Evolutionary conservation across 2,888 invertebrate genomes (phyloP), one percentile per base, ranked within the genome.

Genomic region (Drosophila kokeensis): DNA sequence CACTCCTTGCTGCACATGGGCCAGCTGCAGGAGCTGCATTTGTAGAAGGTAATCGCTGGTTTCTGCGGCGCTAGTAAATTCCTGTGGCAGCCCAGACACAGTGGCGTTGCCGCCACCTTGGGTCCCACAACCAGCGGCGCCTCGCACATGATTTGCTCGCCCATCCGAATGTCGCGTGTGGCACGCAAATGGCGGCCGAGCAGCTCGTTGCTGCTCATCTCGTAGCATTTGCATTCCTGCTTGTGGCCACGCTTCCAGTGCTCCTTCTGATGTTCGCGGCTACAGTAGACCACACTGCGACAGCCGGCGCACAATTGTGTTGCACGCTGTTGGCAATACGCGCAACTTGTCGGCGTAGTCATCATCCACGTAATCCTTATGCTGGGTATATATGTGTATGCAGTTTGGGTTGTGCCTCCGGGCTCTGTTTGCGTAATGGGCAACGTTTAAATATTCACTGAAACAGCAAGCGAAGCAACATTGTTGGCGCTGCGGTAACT

Each of bases 181-280:
- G 96, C 96, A 1, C 95, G 92, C 91, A 96, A 93, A 87, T 95
- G 94, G 27, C 96, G 93, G 27, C 96, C 96, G 3, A 95, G 87
- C 0, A 92, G 90, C 29, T 94, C 94, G 54, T 95, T 94, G 69
- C 92, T 93, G 76, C 93, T 93, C 24, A 93, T 88, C 90, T 93
- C 93, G 70, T 91, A 93, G 79, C 93, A 93, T 82, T 92, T 94
- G 91, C 96, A 96, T 88, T 94, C 94, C 66, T 92, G 92, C 86
- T 95, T 96, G 92, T 96, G 96, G 1, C 94, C 94, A 87, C 94
- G 94, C 72, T 95, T 94, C 96, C 96, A 96, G 91, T 96, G 95
- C 73, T 94, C 93, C 91, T 95, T 95, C 89, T 96, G 96, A 87
- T 96, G 96, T 6, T 95, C 95, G 82, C 94, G 94, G 48, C 95